Evolutionary conservation across 2,888 invertebrate species (phyloP).

Genomic region (Hirudinaria manillensis): DNA sequence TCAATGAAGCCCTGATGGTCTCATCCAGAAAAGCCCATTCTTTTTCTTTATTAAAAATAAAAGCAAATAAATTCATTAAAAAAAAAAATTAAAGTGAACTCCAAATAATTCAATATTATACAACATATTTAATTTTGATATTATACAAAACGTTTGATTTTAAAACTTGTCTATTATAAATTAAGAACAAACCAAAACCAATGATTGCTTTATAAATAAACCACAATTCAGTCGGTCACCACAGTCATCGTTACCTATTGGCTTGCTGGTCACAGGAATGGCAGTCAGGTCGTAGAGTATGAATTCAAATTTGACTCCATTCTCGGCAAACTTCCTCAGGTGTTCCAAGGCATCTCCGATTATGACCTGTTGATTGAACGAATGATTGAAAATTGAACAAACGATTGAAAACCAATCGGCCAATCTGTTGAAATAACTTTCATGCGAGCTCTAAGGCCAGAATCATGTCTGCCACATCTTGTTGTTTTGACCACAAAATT

Average conservation of each 20-base stretch:
- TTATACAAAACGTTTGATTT: too few relatives aligned
- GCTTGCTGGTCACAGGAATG: constrained; percentile 67
- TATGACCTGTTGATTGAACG: constrained; percentile 56
- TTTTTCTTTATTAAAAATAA: constrained; percentile 31
- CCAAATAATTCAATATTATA: not conserved
- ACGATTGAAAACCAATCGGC: not conserved
- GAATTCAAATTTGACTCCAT: constrained; percentile 76
- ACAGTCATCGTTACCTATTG: constrained; percentile 28
- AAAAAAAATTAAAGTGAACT: not conserved
- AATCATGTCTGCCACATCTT: too few relatives aligned
- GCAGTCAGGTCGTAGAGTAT: constrained; percentile 89
- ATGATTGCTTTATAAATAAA: not conserved
- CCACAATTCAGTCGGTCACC: not conserved
- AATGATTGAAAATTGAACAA: not conserved
- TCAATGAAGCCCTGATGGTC: constrained; percentile 73
- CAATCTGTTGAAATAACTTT: too few relatives aligned
- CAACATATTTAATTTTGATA: not conserved
- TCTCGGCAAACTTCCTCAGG: constrained; percentile 66
- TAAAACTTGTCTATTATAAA: too few relatives aligned
- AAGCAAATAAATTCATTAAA: not conserved
- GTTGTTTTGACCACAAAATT: too few relatives aligned
- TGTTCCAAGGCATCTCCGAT: constrained; percentile 59
- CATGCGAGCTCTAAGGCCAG: too few relatives aligned
- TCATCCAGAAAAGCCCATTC: constrained; percentile 59
- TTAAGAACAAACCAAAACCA: not conserved